Base-by-base conservation (phyloP, 2,113 vertebrate genomes). In the Seriola rivoliana region DNA sequence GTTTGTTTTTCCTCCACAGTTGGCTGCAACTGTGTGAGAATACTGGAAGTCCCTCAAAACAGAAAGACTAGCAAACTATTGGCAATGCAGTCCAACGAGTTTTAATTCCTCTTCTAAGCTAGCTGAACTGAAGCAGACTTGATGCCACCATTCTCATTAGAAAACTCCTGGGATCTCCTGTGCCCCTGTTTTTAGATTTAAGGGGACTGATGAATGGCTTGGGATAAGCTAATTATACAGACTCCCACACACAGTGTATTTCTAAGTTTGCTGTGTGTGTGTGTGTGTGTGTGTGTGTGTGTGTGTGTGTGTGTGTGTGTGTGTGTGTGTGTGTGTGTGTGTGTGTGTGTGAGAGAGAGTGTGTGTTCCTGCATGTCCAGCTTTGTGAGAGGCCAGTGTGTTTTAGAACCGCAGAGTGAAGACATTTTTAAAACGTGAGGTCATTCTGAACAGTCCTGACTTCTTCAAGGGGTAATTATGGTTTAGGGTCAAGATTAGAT, bases 221-320 rank as follows among this genome's bases (percentile, higher is more conserved):
- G 84, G 65, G 66, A 71, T 82, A 36, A 40, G 42, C 75, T 87
- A 88, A 84, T 87, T 84, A 85, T 84, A 85, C 55, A 77, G 23
- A 58, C 52, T 58, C 34, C 46, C 25, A 8, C 67, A 60, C 74
- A 71, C 60, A 71, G 23, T 42, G 62, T 60, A 21, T 78, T 38
- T 38, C 38, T 32, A 34, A 23, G 36, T 68, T 75, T 71, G 25
- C 42, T 13, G 16, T 10, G 34, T 44, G n/a, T 55, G 64, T 46
- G 64, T 29, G 62, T 64, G 21, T 62, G 19, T 63, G 19, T 44
- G 23, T 23, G 23, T 23, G 23, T 23, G 23, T 23, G 23, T 23
- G 23, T 23, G 23, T 23, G 23, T 23, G 23, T 23, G 23, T 23
- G 23, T 23, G 23, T 23, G 23, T 23, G 23, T 23, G 23, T 23